Evolutionary conservation across 2,113 vertebrate genomes (phyloP).

Genomic region (Daphoenositta chrysoptera): DNA sequence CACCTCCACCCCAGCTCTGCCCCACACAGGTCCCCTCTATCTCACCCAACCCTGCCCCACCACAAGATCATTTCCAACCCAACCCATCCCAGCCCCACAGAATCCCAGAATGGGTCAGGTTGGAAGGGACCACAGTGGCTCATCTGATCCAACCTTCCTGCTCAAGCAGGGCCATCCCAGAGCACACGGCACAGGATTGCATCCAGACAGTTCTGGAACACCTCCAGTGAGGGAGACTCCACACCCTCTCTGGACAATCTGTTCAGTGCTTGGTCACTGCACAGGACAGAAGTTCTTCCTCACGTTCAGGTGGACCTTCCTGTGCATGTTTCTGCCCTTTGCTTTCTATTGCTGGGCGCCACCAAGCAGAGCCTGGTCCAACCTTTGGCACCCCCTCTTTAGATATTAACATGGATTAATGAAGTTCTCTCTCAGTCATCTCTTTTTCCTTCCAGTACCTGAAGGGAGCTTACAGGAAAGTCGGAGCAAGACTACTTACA

Average conservation of each 20-base stretch:
- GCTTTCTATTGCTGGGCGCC: neutral
- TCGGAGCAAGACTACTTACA: neutral
- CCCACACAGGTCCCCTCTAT: too few species aligned
- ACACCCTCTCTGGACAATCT: neutral
- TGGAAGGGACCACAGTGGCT: neutral
- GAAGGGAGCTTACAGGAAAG: neutral
- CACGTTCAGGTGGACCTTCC: neutral
- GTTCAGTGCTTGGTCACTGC: rapidly evolving
- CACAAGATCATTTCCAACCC: neutral
- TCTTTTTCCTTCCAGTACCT: neutral
- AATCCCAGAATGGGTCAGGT: neutral
- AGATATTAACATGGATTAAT: neutral
- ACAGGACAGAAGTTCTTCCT: neutral
- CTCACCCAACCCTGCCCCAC: too few species aligned
- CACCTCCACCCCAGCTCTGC: neutral
- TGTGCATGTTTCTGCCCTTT: neutral
- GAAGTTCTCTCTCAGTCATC: neutral
- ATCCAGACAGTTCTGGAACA: neutral
- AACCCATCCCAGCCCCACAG: neutral
- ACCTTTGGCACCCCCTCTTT: neutral
- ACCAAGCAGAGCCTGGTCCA: neutral
- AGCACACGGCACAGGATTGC: neutral
- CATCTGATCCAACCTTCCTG: too few species aligned
- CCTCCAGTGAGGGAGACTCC: neutral
- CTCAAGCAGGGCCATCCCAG: neutral